Evolutionary conservation across 2,797 vertebrate genomes (phyloP).

Genomic region (Falco columbarius): DNA sequence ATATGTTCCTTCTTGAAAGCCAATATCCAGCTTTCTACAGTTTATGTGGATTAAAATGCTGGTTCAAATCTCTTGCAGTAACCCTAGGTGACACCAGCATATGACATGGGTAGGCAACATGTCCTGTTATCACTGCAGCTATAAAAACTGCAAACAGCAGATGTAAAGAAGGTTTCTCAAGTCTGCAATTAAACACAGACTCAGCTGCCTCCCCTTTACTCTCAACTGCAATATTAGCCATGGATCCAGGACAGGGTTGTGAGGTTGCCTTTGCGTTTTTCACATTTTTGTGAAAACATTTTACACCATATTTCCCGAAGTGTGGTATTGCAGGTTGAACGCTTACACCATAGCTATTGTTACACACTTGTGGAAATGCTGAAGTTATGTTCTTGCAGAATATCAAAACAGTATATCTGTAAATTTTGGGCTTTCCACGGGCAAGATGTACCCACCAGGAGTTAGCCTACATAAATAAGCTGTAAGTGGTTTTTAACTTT

Average conservation of each 20-base stretch:
- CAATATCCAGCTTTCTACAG: neutral
- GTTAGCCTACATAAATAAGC: neutral
- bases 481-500: neutral
- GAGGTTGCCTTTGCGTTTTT: neutral
- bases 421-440: neutral
- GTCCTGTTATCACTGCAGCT: neutral
- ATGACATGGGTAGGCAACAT: neutral
- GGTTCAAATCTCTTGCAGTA: neutral
- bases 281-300: no score
- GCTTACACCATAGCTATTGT: neutral
- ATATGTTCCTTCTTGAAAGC: neutral
- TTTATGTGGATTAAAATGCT: neutral
- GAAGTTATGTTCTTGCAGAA: neutral
- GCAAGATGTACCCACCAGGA: neutral
- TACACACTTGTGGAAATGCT: neutral
- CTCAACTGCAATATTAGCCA: neutral
- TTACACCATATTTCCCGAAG: rapidly evolving
- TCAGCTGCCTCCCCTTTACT: neutral
- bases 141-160: neutral
- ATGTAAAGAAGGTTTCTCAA: neutral
- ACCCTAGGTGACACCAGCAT: neutral
- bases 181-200: neutral
- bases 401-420: neutral
- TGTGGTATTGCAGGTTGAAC: neutral
- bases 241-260: neutral